phyloP scores from a whole-genome alignment of 2,113 vertebrate species.

The Isichthys henryi region DNA sequence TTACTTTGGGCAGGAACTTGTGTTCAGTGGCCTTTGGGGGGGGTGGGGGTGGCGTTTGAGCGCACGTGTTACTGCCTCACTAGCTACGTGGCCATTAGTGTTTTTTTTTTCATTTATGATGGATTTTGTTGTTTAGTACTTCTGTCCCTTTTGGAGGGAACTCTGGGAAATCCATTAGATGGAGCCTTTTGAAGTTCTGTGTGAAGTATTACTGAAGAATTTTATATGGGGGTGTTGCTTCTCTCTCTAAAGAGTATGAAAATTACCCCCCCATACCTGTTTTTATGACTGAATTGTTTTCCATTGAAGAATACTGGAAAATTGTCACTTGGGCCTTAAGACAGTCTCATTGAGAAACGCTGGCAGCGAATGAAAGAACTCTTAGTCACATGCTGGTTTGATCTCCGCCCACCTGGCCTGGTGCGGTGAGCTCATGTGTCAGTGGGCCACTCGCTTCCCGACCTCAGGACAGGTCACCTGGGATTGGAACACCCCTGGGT shows the following conservation, averaged over 20 bases:
- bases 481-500: slow-evolving; percentile 46
- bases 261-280: background rate
- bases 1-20: background rate
- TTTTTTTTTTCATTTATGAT: background rate
- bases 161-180: background rate
- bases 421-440: slow-evolving; percentile 54
- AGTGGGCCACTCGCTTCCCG: slow-evolving; percentile 59
- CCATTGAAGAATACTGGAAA: background rate
- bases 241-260: background rate
- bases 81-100: background rate
- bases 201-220: background rate
- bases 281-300: background rate
- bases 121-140: slow-evolving; percentile 3
- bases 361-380: slow-evolving; percentile 52
- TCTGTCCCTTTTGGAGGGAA: background rate
- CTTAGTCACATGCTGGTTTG: slow-evolving; percentile 44
- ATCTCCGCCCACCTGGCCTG: slow-evolving; percentile 50
- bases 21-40: background rate
- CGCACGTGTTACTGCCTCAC: background rate
- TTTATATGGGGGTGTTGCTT: background rate
- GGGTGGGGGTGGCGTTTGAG: background rate
- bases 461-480: slow-evolving; percentile 55
- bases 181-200: slow-evolving; percentile 15
- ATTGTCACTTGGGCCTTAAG: slow-evolving; percentile 43
- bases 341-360: slow-evolving; percentile 49